Evolutionary conservation across 2,113 vertebrate species (phyloP).

Genomic region (Notarius lentiginosus): DNA sequence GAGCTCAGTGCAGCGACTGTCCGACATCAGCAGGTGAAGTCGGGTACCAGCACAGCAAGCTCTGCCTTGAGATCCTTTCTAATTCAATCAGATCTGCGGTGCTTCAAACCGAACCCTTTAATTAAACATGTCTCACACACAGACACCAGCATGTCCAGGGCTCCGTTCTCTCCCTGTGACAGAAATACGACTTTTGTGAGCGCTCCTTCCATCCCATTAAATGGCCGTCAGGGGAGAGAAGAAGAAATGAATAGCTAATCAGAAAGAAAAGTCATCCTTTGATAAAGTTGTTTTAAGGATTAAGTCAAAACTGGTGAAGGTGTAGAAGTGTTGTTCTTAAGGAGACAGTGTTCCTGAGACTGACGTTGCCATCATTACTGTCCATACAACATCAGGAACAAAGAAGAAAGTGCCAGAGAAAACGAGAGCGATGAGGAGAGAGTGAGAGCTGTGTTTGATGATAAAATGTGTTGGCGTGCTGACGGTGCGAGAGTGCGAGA

Average conservation of each 20-base stretch:
- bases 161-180: not conserved
- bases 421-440: not conserved
- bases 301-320: slow-evolving; percentile 22
- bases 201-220: slow-evolving; percentile 10
- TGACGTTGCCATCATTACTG: slow-evolving; percentile 49
- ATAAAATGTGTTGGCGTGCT: slow-evolving; percentile 56
- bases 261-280: slow-evolving; percentile 9
- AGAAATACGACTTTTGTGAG: slow-evolving; percentile 14
- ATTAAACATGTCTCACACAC: slow-evolving; percentile 34
- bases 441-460: slow-evolving; percentile 47
- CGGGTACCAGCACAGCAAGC: slow-evolving; percentile 58
- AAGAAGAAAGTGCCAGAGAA: not conserved
- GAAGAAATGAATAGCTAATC: slow-evolving; percentile 26
- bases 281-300: slow-evolving; percentile 24
- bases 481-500: slow-evolving; percentile 49
- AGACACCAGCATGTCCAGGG: not conserved
- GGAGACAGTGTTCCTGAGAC: slow-evolving; percentile 15
- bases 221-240: not conserved
- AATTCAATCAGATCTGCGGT: slow-evolving; percentile 50
- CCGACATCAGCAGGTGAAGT: slow-evolving; percentile 59
- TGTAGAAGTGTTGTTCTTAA: slow-evolving; percentile 5
- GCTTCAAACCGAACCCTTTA: slow-evolving; percentile 39
- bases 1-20: not conserved
- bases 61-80: slow-evolving; percentile 50
- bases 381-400: slow-evolving; percentile 49